Conservation (phyloP, 2,113 vertebrate genomes). For the Stictonetta naevosa region DNA sequence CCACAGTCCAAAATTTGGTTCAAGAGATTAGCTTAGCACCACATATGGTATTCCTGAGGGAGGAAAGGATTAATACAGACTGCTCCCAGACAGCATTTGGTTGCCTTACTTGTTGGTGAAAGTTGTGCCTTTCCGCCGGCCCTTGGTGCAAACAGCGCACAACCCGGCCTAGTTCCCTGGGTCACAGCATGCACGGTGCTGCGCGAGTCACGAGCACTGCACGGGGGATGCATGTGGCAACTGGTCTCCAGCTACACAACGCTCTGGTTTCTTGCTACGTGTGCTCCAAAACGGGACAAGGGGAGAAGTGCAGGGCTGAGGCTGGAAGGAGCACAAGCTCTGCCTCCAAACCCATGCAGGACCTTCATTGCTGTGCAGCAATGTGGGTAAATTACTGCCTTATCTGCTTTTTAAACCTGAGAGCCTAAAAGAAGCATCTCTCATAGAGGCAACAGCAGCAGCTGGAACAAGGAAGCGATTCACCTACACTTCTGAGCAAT, state of each 20-base stretch:
- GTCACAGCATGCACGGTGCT: accelerated
- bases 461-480: background rate
- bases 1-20: background rate
- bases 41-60: background rate
- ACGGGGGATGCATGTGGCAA: background rate
- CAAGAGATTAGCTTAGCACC: background rate
- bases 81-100: background rate
- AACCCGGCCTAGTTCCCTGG: background rate
- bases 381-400: background rate
- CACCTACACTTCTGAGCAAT: accelerated
- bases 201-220: background rate
- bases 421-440: background rate
- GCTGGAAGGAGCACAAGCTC: background rate
- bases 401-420: background rate
- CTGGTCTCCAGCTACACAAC: background rate
- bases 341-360: background rate
- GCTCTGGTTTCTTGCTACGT: accelerated
- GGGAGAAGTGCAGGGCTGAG: background rate
- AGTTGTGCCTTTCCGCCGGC: background rate
- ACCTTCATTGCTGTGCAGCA: background rate
- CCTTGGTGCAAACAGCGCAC: background rate
- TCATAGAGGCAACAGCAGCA: background rate
- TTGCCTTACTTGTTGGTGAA: background rate
- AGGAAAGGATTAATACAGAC: background rate
- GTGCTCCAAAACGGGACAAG: background rate